These are phyloP conservation scores for Adelognathus sp. DNA, from an alignment of 2,888 invertebrate genomes.

Conservation along the genomic window DNA sequence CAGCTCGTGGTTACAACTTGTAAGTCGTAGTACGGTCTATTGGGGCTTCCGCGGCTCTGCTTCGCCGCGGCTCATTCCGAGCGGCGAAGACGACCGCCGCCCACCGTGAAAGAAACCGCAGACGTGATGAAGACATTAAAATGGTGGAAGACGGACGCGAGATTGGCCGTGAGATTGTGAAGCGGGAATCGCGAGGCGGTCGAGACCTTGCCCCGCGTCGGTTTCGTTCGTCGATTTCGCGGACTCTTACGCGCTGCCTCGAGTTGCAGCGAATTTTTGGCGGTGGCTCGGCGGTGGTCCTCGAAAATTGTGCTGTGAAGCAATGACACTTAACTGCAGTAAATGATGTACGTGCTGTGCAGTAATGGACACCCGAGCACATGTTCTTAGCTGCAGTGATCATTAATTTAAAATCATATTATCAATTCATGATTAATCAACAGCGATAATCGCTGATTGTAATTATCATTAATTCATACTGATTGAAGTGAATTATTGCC, in stretches of 20 bases:
- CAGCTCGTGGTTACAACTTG: not conserved
- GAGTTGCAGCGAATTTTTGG: conserved; percentile 42
- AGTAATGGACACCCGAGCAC: too few species aligned
- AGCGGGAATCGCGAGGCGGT: conserved; percentile 39
- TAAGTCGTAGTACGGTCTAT: not conserved
- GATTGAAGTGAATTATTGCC: too few species aligned
- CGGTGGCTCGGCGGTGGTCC: conserved; percentile 33
- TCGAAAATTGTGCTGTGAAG: not conserved
- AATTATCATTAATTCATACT: too few species aligned
- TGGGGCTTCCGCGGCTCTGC: conserved; percentile 25
- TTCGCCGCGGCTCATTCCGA: conserved; percentile 9
- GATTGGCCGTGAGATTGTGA: conserved; percentile 69
- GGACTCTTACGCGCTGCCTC: not conserved
- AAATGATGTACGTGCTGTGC: too few species aligned
- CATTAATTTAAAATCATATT: too few species aligned
- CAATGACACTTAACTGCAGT: not conserved
- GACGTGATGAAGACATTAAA: conserved; percentile 75
- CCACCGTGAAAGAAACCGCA: conserved; percentile 66
- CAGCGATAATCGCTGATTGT: too few species aligned
- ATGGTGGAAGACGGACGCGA: conserved; percentile 70
- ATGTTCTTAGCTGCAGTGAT: too few species aligned
- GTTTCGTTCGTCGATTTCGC: not conserved
- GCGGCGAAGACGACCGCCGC: conserved; percentile 62
- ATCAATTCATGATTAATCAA: too few species aligned
- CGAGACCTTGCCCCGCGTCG: conserved; percentile 19